Base-by-base conservation (phyloP, 2,113 vertebrate genomes). In the Falco punctatus region DNA sequence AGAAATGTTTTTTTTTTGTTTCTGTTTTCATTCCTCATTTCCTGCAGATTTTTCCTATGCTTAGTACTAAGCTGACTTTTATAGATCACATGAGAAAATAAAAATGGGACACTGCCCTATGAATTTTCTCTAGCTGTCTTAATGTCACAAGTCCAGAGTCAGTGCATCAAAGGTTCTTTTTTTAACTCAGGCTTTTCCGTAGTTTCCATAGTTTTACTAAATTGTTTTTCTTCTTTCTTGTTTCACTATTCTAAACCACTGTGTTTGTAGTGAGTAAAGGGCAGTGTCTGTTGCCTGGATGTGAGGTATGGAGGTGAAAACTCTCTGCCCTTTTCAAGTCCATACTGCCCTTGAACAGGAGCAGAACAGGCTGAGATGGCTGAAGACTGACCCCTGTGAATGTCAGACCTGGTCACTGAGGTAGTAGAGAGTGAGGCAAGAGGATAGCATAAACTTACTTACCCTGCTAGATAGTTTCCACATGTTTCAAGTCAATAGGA, bases 341-440 rank as follows among this genome's bases (percentile, higher is more conserved):
- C 48, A 28, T 19, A 6, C 3, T 62, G 13, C 8, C 46, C 27
- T 55, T 28, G 48, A 42, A 15, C 3, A 75, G 20, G 12, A 88
- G 15, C 7, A 71, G 52, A 79, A 75, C 3, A 79, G 42, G 6
- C 30, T 62, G 66, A 80, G 21, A 15, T 82, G 74, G 35, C 27
- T 67, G 44, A 67, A 46, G 18, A 33, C 42, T 54, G 65, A 66
- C 6, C 9, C 30, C 38, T 52, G 3, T 52, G 33, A 67, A 5
- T 58, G 15, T 21, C 65, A 79, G 61, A 49, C 10, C 16, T 33
- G 11, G 17, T 8, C 38, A 66, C 20, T 48, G 48, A 80, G 21
- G 13, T 57, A 28, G 44, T 3, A 46, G 3, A 54, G 6, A 6
- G 6, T 6, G 1, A 1, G 9, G 21, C 1, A 81, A 11, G 9